Conservation (phyloP, 2,888 invertebrate species). For the Parthenolecanium corni region DNA sequence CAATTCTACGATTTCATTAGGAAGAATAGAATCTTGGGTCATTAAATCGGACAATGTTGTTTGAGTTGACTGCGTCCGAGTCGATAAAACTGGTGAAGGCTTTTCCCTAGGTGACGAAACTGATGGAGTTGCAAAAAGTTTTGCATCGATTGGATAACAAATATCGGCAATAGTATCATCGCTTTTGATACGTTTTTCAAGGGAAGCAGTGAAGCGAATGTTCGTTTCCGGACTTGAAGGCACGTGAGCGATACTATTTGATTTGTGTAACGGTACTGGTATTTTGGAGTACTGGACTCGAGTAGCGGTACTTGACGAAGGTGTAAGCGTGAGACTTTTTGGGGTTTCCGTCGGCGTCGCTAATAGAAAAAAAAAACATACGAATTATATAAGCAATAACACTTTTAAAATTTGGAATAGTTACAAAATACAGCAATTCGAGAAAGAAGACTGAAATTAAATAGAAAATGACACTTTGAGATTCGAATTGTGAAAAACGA, state of each 20-base stretch:
- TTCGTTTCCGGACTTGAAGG: not conserved
- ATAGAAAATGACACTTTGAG: no score
- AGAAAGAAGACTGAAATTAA: no score
- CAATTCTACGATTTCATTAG: not conserved
- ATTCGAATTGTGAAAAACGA: no score
- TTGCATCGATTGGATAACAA: not conserved
- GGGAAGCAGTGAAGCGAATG: not conserved
- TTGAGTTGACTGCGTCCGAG: not conserved
- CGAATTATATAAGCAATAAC: no score
- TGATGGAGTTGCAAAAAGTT: not conserved
- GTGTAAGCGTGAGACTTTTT: no score
- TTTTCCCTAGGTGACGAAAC: not conserved
- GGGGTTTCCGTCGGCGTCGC: not conserved
- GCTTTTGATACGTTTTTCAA: constrained; percentile 9
- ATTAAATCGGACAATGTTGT: constrained; percentile 6
- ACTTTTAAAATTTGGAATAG: no score
- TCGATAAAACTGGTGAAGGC: not conserved
- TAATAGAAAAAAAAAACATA: no score
- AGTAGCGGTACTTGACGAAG: constrained; percentile 1
- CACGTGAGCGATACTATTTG: constrained; percentile 12
- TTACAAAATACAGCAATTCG: no score
- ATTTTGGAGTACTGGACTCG: constrained; percentile 9
- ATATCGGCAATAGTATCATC: not conserved
- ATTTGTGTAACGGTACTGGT: constrained; percentile 19
- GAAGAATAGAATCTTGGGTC: constrained; percentile 34